Evolutionary conservation across 2,888 invertebrate species (phyloP).

Genomic region (Latrodectus hesperus): DNA sequence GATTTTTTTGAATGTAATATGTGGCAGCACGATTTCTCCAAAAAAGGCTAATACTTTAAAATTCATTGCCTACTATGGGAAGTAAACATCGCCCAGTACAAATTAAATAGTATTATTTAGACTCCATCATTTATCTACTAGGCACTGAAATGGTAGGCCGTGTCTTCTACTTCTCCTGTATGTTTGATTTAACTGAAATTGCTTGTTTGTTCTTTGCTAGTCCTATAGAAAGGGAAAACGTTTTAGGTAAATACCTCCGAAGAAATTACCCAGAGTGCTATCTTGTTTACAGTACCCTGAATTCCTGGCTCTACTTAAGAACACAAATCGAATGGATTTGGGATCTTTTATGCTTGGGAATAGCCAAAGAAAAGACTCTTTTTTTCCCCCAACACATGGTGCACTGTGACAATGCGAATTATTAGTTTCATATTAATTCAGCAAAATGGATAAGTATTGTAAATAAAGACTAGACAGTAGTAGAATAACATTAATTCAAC

Average conservation of each 20-base stretch:
- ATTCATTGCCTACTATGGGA: no score
- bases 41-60: no score
- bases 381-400: background rate
- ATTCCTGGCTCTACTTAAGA: constrained; percentile 44
- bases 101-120: no score
- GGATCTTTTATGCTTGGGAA: background rate
- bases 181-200: constrained; percentile 21
- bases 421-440: no score
- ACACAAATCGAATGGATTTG: constrained; percentile 29
- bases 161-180: background rate
- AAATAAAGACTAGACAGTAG: no score
- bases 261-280: constrained; percentile 47
- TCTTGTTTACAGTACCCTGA: constrained; percentile 32
- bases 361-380: background rate
- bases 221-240: background rate
- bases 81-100: no score
- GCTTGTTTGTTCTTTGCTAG: constrained; percentile 17
- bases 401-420: no score
- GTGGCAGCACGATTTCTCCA: no score
- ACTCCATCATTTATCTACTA: no score
- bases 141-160: background rate
- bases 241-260: constrained; percentile 38
- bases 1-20: no score
- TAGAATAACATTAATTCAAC: no score
- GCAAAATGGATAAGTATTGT: no score